phyloP scores from a whole-genome alignment of 2,888 invertebrate species.

The Pristionchus arcanus region DNA sequence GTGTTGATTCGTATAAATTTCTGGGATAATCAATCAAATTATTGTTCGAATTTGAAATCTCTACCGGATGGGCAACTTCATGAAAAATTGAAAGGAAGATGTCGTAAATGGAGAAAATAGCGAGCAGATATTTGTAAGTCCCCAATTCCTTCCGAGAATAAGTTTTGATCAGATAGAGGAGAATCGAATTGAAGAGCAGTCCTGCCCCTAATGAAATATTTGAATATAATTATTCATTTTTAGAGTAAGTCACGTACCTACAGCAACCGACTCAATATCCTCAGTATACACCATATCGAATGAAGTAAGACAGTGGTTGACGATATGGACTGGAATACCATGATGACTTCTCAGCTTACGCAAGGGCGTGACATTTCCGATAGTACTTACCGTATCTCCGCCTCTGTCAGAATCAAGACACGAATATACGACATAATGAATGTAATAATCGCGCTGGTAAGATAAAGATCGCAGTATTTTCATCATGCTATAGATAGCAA shows the following conservation, averaged over 20 bases:
- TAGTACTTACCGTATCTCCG: neutral
- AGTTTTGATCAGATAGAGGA: neutral
- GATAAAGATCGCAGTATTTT: neutral
- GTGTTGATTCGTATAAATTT: neutral
- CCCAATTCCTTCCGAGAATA: neutral
- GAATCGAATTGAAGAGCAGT: neutral
- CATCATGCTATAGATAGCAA: neutral
- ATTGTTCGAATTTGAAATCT: neutral
- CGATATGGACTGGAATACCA: neutral
- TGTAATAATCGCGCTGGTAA: neutral
- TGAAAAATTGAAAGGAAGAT: neutral
- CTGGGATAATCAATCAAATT: neutral
- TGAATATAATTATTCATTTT: neutral
- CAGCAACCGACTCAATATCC: neutral
- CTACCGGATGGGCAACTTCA: constrained; percentile 4
- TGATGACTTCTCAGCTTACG: neutral
- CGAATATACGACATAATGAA: neutral
- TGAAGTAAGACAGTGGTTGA: neutral
- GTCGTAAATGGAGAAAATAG: neutral
- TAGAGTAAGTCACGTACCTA: neutral
- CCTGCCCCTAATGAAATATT: neutral
- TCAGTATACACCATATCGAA: neutral
- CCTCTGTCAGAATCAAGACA: neutral
- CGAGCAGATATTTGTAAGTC: neutral
- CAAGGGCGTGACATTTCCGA: neutral